A percentile compares a stretch with the other conserved stretches of the same genome.
These are phyloP conservation scores for Drosophila serrata DNA, from an alignment of 1,140 invertebrate genomes.

Conservation along the genomic window DNA sequence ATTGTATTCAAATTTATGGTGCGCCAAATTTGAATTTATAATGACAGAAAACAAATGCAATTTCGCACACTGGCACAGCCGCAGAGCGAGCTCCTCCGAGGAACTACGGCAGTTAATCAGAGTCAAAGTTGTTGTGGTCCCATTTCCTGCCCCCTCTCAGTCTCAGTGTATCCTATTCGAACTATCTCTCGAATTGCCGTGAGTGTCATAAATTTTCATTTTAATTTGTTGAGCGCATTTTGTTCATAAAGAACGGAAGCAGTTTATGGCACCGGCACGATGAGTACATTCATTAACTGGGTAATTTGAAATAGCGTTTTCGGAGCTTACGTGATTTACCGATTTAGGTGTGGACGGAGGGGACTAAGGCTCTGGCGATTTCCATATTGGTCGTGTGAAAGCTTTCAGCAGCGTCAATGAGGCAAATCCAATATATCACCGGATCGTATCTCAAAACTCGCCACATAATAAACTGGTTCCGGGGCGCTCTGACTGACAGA, in stretches of 20 bases:
- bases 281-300: constrained; percentile 63
- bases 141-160: neutral
- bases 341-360: constrained; percentile 6
- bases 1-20: constrained; percentile 70
- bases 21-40: constrained; percentile 80
- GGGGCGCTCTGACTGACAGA: constrained; percentile 25
- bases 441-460: constrained; percentile 32
- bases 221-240: constrained; percentile 77
- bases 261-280: constrained; percentile 47
- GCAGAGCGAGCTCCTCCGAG: constrained; percentile 15
- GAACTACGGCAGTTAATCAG: constrained; percentile 76
- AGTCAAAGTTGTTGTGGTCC: constrained; percentile 62
- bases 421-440: constrained; percentile 32
- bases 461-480: constrained; percentile 42
- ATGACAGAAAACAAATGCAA: constrained; percentile 80
- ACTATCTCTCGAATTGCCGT: constrained; percentile 48
- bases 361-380: constrained; percentile 15
- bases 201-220: constrained; percentile 72
- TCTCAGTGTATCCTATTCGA: constrained; percentile 1
- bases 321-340: constrained; percentile 41
- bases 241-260: constrained; percentile 66
- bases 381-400: constrained; percentile 45
- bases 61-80: constrained; percentile 40
- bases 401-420: constrained; percentile 29
- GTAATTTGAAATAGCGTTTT: constrained; percentile 45